Base-by-base conservation (phyloP, 2,888 invertebrate species). In the Ypsolopha scabrella region DNA sequence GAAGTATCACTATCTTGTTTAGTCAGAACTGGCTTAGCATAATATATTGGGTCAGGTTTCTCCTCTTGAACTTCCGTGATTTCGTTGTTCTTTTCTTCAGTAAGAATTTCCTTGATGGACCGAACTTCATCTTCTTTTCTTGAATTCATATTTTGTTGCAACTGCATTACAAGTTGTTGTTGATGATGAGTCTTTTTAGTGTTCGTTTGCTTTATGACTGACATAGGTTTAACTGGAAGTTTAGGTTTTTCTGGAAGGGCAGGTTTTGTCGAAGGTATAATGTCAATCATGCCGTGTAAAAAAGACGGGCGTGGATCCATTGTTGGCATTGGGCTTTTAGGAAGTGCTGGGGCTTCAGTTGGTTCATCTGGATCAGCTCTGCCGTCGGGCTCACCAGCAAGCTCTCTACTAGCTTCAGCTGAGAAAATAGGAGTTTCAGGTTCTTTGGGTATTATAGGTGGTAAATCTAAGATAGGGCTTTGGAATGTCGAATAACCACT, bases 311-410 rank as follows among this genome's bases (percentile, higher is more conserved):
- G 70, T 63, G 90, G 85, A 58, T 87, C 78, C 59, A 89, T 72
- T 37, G 80, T 68, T 11, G 92, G 92, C 13, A 92, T 88, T 1
- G 93, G 92, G 57, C 91, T 90, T 53, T 90, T 88, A 0, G 93
- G 93, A 52, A 94, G 72, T 6, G 90, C 91, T 1, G 93, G 91
- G 1, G 92, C 90, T 70, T 91, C 92, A 33, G 85, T 85, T 1
- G 88, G 77, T 43, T 92, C 91, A 63, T 93, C 94, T 1, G 94
- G 93, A 75, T 94, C 94, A 10, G 94, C 94, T 60, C 93, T 90
- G n/a, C 95, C 94, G 64, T 95, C 95, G 0, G 95, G 95, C 64
- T 94, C 94, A 7, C 94, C 95, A 7, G 94, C 94, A 58, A 92
- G 78, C 65, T 95, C 94, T 35, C 94, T 87, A 68, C 92, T 93